Evolutionary conservation across 1,140 invertebrate genomes (phyloP).

Genomic region (Fragariocoptes setiger): DNA sequence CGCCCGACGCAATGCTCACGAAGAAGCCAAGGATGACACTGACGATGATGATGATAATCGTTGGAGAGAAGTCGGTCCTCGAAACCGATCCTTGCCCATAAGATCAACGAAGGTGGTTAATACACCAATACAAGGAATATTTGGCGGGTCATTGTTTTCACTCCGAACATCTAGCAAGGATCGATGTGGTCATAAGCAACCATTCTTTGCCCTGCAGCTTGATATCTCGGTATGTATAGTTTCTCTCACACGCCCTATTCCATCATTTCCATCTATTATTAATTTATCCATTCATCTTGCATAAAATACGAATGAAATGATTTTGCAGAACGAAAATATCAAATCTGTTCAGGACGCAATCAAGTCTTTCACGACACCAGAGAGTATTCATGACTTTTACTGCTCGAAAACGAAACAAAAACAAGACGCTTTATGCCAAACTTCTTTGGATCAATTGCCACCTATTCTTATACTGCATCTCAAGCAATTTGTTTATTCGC

Average conservation of each 20-base stretch:
- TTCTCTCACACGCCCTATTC: neutral
- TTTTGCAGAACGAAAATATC: slow-evolving; percentile 31
- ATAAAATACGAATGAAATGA: slow-evolving; percentile 10
- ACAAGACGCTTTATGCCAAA: slow-evolving; percentile 17
- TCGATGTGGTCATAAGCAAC: slow-evolving; percentile 39
- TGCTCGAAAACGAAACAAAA: slow-evolving; percentile 43
- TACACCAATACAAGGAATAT: slow-evolving; percentile 68
- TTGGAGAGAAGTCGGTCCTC: slow-evolving; percentile 42
- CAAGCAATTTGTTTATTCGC: slow-evolving; percentile 45
- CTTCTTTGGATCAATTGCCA: slow-evolving; percentile 40
- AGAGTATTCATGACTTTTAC: slow-evolving; percentile 46
- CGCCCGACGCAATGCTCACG: slow-evolving; percentile 14
- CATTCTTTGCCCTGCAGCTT: slow-evolving; percentile 67
- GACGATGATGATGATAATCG: slow-evolving; percentile 15
- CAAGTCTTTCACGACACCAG: slow-evolving; percentile 43
- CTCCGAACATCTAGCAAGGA: slow-evolving; percentile 34
- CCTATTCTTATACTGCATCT: slow-evolving; percentile 50
- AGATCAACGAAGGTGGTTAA: slow-evolving; percentile 40
- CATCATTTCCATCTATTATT: neutral
- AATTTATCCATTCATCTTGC: slow-evolving; percentile 1
- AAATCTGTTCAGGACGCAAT: slow-evolving; percentile 40
- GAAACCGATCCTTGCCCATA: slow-evolving; percentile 53
- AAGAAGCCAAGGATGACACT: slow-evolving; percentile 20
- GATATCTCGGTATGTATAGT: slow-evolving; percentile 45
- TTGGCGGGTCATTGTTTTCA: slow-evolving; percentile 56